Conservation (phyloP, 1,140 invertebrate genomes). For the Leucophenga varia region DNA sequence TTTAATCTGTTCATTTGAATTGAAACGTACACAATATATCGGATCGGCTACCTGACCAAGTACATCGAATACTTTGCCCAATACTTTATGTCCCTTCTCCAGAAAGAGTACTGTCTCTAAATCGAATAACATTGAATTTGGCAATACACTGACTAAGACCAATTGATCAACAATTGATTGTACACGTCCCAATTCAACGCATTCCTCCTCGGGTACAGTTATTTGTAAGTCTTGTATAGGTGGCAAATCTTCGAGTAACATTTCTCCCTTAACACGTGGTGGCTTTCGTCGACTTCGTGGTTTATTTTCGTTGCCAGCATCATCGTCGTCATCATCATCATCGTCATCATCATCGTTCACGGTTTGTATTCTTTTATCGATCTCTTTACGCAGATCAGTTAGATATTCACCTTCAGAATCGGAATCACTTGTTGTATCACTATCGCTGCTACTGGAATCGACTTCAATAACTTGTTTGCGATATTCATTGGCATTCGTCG, state of each 20-base stretch:
- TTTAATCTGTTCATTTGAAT: constrained; percentile 71
- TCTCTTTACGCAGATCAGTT: constrained; percentile 33
- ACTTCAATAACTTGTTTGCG: constrained; percentile 29
- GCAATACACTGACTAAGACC: constrained; percentile 71
- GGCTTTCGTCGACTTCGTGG: constrained; percentile 25
- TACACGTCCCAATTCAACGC: constrained; percentile 73
- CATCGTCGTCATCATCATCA: constrained; percentile 38
- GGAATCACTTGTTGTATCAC: constrained; percentile 30
- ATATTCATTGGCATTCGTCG: constrained; percentile 10
- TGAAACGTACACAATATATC: constrained; percentile 81
- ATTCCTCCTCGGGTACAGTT: constrained; percentile 72
- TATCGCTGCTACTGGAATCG: constrained; percentile 23
- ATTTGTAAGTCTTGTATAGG: constrained; percentile 83
- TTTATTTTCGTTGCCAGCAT: constrained; percentile 8
- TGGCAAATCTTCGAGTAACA: constrained; percentile 69
- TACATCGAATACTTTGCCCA: constrained; percentile 87
- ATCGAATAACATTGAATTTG: constrained; percentile 74
- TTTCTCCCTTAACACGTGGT: constrained; percentile 41
- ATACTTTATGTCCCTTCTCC: constrained; percentile 68
- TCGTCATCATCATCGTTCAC: constrained; percentile 40
- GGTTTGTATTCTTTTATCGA: constrained; percentile 38
- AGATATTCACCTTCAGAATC: constrained; percentile 42
- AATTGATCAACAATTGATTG: constrained; percentile 71
- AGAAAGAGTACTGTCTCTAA: constrained; percentile 83
- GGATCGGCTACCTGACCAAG: constrained; percentile 79